Evolutionary conservation across 2,113 vertebrate species (phyloP).

Genomic region (Apeltes quadracus): DNA sequence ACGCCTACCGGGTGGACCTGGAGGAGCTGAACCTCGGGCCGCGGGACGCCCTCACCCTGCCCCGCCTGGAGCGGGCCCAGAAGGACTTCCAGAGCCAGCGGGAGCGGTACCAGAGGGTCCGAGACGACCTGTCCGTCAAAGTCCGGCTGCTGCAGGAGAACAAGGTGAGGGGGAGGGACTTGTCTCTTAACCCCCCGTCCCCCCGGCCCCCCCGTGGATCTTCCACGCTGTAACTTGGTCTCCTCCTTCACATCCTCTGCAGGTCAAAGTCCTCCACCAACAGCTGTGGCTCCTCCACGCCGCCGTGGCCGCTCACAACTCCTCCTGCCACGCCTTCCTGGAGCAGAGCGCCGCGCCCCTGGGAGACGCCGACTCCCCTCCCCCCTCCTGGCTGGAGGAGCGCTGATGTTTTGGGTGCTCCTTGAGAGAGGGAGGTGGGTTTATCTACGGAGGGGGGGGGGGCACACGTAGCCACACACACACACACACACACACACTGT

Average conservation of each 20-base stretch:
- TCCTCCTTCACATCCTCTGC: slow-evolving; percentile 13
- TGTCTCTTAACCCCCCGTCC: no score
- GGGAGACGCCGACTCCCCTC: slow-evolving; percentile 77
- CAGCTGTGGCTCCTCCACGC: slow-evolving; percentile 89
- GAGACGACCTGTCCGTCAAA: slow-evolving; percentile 89
- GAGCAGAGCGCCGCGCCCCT: slow-evolving; percentile 83
- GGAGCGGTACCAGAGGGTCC: slow-evolving; percentile 84
- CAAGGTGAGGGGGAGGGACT: slow-evolving; percentile 78
- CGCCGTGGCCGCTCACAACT: slow-evolving; percentile 86
- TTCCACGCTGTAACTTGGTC: no score
- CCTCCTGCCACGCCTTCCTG: slow-evolving; percentile 88
- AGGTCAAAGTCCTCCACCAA: slow-evolving; percentile 94
- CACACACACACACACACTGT: slow-evolving; percentile 6
- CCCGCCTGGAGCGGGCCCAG: slow-evolving; percentile 87
- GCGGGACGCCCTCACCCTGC: slow-evolving; percentile 79
- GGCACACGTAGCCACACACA: no score
- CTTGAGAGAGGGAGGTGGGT: neutral
- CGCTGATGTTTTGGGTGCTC: slow-evolving; percentile 65
- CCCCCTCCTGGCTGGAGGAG: slow-evolving; percentile 92
- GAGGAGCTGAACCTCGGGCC: slow-evolving; percentile 92
- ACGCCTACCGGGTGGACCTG: slow-evolving; percentile 90
- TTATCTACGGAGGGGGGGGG: slow-evolving; percentile 11
- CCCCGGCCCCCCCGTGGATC: no score
- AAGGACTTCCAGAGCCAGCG: slow-evolving; percentile 86
- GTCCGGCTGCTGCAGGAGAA: slow-evolving; percentile 92